These are phyloP conservation scores for Drosophila bifasciata DNA, from an alignment of 1,140 invertebrate species.

Conservation along the genomic window DNA sequence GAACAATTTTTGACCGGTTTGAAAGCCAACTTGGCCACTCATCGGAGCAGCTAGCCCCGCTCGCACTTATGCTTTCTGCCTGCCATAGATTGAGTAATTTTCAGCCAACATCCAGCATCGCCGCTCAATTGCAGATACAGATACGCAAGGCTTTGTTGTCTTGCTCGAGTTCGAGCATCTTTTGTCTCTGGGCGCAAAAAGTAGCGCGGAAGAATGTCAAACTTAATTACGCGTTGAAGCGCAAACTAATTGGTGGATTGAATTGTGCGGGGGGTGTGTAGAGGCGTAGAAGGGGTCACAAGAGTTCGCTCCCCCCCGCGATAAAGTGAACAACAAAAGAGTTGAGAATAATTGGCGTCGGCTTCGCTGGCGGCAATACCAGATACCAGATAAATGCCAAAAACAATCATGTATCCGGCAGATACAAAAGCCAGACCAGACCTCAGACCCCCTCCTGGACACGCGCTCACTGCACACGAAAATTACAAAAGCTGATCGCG, in stretches of 20 bases:
- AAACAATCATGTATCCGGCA: constrained; percentile 37
- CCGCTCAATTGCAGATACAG: constrained; percentile 37
- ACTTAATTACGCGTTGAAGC: constrained; percentile 78
- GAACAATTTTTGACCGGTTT: constrained; percentile 79
- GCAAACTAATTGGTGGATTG: constrained; percentile 63
- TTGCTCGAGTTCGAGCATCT: constrained; percentile 14
- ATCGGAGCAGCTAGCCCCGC: constrained; percentile 2
- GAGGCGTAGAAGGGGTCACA: constrained; percentile 17
- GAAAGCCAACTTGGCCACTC: constrained; percentile 27
- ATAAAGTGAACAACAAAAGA: constrained; percentile 27
- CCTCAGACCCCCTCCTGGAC: constrained; percentile 20
- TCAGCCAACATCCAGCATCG: constrained; percentile 26
- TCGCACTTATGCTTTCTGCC: constrained; percentile 31
- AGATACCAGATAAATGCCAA: constrained; percentile 36
- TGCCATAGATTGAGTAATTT: constrained; percentile 69
- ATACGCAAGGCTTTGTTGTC: constrained; percentile 28
- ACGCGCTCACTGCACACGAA: constrained; percentile 59
- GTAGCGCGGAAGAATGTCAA: constrained; percentile 73
- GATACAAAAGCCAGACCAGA: constrained; percentile 38
- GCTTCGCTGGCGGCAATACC: constrained; percentile 22
- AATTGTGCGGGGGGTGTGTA: background rate
- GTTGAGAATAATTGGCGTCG: constrained; percentile 54
- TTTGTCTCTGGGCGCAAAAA: constrained; percentile 64
- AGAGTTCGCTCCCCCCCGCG: constrained; percentile 30
- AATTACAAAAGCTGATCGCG: constrained; percentile 21